Base-by-base conservation (phyloP, 2,797 vertebrate genomes). In the Sebastes baramenuke region DNA sequence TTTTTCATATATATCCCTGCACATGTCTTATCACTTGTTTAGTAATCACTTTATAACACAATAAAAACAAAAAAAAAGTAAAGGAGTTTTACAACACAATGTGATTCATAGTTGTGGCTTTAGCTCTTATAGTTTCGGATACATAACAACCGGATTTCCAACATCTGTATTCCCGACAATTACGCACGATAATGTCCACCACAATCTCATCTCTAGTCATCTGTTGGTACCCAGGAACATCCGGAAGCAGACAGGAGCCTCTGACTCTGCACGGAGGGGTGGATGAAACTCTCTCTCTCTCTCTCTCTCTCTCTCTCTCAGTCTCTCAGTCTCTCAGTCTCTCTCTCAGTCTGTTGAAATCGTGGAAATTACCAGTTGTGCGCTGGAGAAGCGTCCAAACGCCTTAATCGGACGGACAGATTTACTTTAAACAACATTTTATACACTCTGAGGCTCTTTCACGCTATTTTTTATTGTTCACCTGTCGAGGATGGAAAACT, bases 401-500 rank as follows among this genome's bases (percentile, higher is more conserved):
- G 68, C 16, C 24, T 32, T 22, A 9, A 67, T 22, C 32, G 20
- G 59, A 83, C 75, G 75, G 60, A 70, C 67, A 32, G 8, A 16
- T 72, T 77, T 34, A 16, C 64, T 61, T 59, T 22, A 22, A 62
- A 52, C 25, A 29, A 38, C 7, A 16, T 67, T 82, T 81, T 72
- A 3, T 4, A 2, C 59, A 6, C 30, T 5, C 27, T 60, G 32
- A 83, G 81, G 60, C 14, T 60, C 36, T 32, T 64, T 24, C 2
- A 59, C 55, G 22, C 3, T 5, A 8, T 65, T 85, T 75, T 59
- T 59, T 60, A 24, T 25, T 29, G 18, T 77, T 81, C 81, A 86
- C 58, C 65, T 87, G 83, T 61, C 64, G 49, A 83, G 70, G 77
- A 90, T 89, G 86, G 77, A 56, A 88, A 89, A 92, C 86, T 92